These are phyloP conservation scores for Gopherus evgoodei DNA, from an alignment of 2,113 vertebrate species.

Conservation along the genomic window DNA sequence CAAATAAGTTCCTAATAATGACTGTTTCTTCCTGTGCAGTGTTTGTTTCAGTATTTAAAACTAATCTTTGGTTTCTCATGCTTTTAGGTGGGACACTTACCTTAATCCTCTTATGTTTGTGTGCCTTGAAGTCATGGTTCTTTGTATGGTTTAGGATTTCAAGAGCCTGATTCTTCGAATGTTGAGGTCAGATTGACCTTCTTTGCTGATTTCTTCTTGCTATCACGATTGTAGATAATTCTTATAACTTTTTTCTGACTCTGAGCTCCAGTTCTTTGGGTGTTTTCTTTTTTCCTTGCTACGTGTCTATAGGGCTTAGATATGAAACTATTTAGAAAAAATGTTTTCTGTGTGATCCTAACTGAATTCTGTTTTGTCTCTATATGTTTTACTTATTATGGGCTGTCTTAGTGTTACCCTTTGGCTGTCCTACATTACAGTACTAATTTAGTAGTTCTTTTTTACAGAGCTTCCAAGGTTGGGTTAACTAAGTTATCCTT, in stretches of 20 bases:
- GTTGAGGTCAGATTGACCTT: constrained; percentile 80
- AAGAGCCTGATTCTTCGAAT: constrained; percentile 78
- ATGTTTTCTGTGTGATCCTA: background rate
- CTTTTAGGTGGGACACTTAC: constrained; percentile 81
- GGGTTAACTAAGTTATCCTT: background rate
- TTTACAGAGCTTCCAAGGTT: background rate
- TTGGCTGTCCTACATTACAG: background rate
- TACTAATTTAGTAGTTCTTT: background rate
- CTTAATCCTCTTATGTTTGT: constrained; percentile 84
- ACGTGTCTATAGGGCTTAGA: background rate
- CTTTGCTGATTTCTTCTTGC: constrained; percentile 61
- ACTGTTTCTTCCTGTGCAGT: constrained; percentile 51
- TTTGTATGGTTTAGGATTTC: constrained; percentile 80
- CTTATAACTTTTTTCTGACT: constrained; percentile 53
- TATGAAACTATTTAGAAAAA: background rate
- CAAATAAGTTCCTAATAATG: constrained; percentile 52
- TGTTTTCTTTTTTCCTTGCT: background rate
- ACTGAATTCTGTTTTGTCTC: background rate
- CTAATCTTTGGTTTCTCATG: constrained; percentile 83
- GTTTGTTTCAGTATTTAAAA: constrained; percentile 77
- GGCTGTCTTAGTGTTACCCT: background rate
- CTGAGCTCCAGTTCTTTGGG: background rate
- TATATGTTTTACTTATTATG: background rate
- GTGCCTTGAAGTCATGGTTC: constrained; percentile 78
- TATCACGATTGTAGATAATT: constrained; percentile 37